Evolutionary conservation across 2,113 vertebrate species (phyloP).

Genomic region (Synodontis membranacea): DNA sequence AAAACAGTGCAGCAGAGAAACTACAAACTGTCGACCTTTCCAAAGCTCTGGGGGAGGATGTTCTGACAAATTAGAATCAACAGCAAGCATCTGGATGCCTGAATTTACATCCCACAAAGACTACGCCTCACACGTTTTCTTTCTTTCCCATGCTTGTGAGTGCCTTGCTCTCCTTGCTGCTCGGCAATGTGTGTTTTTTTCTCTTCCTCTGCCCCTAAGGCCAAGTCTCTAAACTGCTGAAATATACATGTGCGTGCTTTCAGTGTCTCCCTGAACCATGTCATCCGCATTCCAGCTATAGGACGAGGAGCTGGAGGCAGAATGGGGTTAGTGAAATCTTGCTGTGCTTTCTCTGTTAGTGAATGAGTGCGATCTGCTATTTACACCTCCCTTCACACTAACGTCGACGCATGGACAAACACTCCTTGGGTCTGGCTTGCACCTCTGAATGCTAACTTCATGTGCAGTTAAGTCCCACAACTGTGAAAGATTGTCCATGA

Average conservation of each 20-base stretch:
- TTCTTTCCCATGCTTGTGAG: slow-evolving; percentile 1
- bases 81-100: slow-evolving; percentile 56
- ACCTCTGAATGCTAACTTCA: background rate
- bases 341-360: background rate
- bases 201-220: background rate
- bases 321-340: slow-evolving; percentile 15
- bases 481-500: background rate
- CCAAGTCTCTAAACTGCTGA: slow-evolving; percentile 43
- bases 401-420: background rate
- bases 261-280: slow-evolving; percentile 33
- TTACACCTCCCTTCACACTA: slow-evolving; percentile 22
- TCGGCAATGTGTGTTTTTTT: background rate
- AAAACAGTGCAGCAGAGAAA: slow-evolving; percentile 17
- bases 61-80: slow-evolving; percentile 60
- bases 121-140: background rate
- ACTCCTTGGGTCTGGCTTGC: background rate
- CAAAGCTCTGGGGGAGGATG: slow-evolving; percentile 44
- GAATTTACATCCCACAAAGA: slow-evolving; percentile 40
- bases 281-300: slow-evolving; percentile 14
- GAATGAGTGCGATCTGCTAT: slow-evolving; percentile 15
- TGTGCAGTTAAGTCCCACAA: background rate
- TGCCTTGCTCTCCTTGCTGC: background rate
- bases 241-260: slow-evolving; percentile 51
- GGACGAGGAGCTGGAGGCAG: slow-evolving; percentile 9
- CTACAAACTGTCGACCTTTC: slow-evolving; percentile 48